Evolutionary conservation across 2,888 invertebrate genomes (phyloP).

Genomic region (Callyntrura guangdongensis): DNA sequence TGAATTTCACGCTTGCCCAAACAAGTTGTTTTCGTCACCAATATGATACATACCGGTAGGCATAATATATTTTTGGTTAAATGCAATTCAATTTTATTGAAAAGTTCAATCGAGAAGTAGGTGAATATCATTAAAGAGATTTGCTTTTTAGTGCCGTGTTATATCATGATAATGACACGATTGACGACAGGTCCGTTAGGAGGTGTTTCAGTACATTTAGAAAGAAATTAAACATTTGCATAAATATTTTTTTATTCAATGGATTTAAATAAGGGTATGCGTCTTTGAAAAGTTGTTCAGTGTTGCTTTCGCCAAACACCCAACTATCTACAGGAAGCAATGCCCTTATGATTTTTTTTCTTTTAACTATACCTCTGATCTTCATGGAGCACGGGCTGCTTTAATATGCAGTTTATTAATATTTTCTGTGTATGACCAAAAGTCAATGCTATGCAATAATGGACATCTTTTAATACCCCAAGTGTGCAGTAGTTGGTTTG

Average conservation of each 20-base stretch:
- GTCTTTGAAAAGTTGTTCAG: neutral
- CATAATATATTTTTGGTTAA: no score
- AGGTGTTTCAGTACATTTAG: no score
- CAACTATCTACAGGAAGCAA: neutral
- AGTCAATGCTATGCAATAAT: neutral
- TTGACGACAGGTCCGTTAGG: no score
- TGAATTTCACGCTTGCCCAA: neutral
- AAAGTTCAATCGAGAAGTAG: neutral
- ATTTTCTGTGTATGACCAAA: neutral
- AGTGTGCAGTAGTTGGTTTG: neutral
- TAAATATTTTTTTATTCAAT: neutral
- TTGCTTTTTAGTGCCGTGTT: no score
- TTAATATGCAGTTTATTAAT: constrained; percentile 6
- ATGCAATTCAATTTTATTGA: neutral
- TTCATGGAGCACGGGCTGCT: neutral
- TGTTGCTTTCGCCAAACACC: neutral
- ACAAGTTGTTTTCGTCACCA: neutral
- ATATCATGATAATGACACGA: no score
- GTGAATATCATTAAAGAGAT: no score
- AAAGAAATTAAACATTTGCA: neutral
- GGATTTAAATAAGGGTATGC: neutral
- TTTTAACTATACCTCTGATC: neutral
- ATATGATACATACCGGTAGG: no score
- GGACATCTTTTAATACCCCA: neutral
- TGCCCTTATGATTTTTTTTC: neutral